Percentiles rank a stretch among this genome's conserved stretches.
These are phyloP conservation scores for Odontocerum albicorne DNA, from an alignment of 2,888 invertebrate genomes.

Conservation along the genomic window DNA sequence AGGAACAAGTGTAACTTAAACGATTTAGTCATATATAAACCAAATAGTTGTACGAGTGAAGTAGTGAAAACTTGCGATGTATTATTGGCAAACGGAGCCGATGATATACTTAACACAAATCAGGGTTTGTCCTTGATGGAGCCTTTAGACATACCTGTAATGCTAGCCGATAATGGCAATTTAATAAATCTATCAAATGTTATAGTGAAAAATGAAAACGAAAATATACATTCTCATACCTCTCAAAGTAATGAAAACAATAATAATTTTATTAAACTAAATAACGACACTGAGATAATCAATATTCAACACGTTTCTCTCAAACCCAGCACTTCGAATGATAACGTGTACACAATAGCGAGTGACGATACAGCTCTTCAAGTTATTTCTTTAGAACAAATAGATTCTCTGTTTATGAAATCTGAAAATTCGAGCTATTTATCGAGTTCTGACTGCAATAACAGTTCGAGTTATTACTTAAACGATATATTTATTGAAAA, in stretches of 20 bases:
- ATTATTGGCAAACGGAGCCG: conserved; percentile 17
- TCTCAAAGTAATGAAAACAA: conserved; percentile 10
- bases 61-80: conserved; percentile 29
- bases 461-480: conserved; percentile 5
- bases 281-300: conserved; percentile 17
- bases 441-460: conserved; percentile 3
- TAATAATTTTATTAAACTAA: not conserved
- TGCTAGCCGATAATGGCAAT: conserved; percentile 21
- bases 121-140: conserved; percentile 3
- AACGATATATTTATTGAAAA: not conserved
- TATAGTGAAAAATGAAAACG: conserved; percentile 1
- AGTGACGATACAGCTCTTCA: conserved; percentile 26
- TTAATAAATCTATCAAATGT: conserved; percentile 24
- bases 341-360: conserved; percentile 23
- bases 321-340: conserved; percentile 8
- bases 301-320: conserved; percentile 22
- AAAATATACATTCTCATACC: not conserved
- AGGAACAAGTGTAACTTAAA: conserved; percentile 8
- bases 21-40: conserved; percentile 26
- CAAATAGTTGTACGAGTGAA: conserved; percentile 20
- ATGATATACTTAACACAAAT: conserved; percentile 4
- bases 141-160: conserved; percentile 23
- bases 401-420: conserved; percentile 21
- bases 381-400: conserved; percentile 29
- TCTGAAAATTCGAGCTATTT: conserved; percentile 6